These are phyloP conservation scores for Gymnorhina tibicen DNA, from an alignment of 2,113 vertebrate genomes.

Conservation along the genomic window DNA sequence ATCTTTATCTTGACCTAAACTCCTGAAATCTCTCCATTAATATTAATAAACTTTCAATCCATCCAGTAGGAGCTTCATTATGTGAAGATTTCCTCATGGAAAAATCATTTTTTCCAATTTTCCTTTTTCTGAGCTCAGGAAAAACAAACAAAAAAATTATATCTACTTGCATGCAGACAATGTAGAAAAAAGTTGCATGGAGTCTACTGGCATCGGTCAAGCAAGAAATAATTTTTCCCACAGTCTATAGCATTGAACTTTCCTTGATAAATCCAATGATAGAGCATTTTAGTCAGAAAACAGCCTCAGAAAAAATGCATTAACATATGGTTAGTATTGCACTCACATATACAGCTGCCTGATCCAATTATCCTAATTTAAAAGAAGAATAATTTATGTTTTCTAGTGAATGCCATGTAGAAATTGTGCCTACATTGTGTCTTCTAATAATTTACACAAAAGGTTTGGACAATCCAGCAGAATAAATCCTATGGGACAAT, in stretches of 20 bases:
- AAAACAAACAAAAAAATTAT: not conserved
- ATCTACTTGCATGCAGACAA: not conserved
- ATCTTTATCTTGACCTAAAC: not conserved
- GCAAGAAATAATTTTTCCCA: not conserved
- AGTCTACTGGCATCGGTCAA: not conserved
- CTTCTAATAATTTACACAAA: not conserved
- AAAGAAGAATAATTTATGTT: constrained; percentile 33
- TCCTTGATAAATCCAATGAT: not conserved
- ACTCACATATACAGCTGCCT: not conserved
- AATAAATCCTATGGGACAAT: not conserved
- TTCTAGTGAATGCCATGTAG: not conserved
- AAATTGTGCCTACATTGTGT: not conserved
- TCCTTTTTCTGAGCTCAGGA: not conserved
- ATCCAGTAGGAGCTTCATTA: not conserved
- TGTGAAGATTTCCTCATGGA: not conserved
- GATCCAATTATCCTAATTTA: constrained; percentile 48
- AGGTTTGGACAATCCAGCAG: not conserved
- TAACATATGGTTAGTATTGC: constrained; percentile 17
- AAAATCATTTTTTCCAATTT: not conserved
- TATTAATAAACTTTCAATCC: not conserved
- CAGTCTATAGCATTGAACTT: not conserved
- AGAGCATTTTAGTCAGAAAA: not conserved
- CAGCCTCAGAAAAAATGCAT: not conserved
- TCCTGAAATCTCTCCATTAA: not conserved
- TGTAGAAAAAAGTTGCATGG: not conserved